A percentile compares a stretch with the other conserved stretches of the same genome.
phyloP scores from a whole-genome alignment of 2,113 vertebrate species.

The Aramus guarauna region DNA sequence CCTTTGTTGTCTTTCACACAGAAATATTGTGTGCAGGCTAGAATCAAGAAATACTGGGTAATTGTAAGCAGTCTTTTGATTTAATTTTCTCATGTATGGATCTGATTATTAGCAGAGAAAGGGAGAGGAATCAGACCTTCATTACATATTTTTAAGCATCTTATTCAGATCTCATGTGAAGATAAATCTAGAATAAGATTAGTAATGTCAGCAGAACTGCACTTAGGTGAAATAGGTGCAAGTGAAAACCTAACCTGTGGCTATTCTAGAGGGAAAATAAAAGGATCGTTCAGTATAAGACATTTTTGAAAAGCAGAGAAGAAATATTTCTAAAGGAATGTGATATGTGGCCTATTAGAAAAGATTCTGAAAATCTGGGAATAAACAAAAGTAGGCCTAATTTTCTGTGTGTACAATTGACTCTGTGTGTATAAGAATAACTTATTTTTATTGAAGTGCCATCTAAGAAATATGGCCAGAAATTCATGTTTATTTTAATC shows the following conservation, averaged over 20 bases:
- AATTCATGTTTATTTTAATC: background rate
- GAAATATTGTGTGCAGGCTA: background rate
- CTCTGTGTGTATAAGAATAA: background rate
- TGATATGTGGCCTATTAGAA: background rate
- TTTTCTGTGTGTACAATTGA: background rate
- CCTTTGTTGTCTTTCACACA: background rate
- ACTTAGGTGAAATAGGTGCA: background rate
- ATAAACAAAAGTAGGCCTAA: background rate
- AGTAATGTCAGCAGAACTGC: background rate
- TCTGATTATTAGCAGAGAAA: background rate
- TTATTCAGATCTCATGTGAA: background rate
- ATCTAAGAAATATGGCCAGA: background rate
- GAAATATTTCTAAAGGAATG: constrained; percentile 8
- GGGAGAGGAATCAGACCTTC: background rate
- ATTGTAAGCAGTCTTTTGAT: background rate
- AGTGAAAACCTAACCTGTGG: background rate
- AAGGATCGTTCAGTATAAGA: background rate
- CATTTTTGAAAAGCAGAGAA: background rate
- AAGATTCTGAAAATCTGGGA: background rate
- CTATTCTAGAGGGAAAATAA: background rate
- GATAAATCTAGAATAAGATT: background rate
- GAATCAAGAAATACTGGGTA: background rate
- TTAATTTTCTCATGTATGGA: background rate
- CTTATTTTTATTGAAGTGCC: background rate
- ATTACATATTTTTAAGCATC: background rate